These are phyloP conservation scores for Bombus balteatus DNA, from an alignment of 1,140 invertebrate species.

Conservation along the genomic window DNA sequence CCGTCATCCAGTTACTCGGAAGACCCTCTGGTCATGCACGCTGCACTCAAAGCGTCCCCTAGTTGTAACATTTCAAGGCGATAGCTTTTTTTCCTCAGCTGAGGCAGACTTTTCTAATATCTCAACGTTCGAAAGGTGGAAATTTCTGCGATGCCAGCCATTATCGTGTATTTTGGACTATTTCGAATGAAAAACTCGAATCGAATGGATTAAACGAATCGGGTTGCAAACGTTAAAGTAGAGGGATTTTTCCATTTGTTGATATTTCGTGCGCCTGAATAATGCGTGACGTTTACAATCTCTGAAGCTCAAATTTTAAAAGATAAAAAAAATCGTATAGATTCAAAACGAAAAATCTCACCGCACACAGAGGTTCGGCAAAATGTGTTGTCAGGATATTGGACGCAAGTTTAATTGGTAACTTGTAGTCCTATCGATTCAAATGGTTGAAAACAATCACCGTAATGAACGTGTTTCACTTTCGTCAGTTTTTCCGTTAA, in stretches of 20 bases:
- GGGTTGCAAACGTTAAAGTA: too few species aligned
- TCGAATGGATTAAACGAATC: neutral
- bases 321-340: neutral
- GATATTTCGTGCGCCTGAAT: too few species aligned
- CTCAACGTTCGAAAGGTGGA: neutral
- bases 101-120: constrained; percentile 29
- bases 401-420: constrained; percentile 8
- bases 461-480: constrained; percentile 20
- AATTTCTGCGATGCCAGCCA: neutral
- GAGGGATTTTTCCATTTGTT: neutral
- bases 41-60: constrained; percentile 4
- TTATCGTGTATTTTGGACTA: too few species aligned
- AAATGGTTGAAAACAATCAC: constrained; percentile 12
- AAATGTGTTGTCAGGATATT: neutral
- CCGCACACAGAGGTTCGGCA: neutral
- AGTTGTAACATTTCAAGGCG: constrained; percentile 18
- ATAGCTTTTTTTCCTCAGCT: neutral
- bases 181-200: neutral
- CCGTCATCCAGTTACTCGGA: neutral
- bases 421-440: neutral
- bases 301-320: neutral
- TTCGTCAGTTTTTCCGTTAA: constrained; percentile 7
- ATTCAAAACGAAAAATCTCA: neutral
- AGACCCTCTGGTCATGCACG: neutral
- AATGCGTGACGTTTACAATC: too few species aligned